These are phyloP conservation scores for Melitaea cinxia DNA, from an alignment of 1,140 invertebrate species.

Conservation along the genomic window DNA sequence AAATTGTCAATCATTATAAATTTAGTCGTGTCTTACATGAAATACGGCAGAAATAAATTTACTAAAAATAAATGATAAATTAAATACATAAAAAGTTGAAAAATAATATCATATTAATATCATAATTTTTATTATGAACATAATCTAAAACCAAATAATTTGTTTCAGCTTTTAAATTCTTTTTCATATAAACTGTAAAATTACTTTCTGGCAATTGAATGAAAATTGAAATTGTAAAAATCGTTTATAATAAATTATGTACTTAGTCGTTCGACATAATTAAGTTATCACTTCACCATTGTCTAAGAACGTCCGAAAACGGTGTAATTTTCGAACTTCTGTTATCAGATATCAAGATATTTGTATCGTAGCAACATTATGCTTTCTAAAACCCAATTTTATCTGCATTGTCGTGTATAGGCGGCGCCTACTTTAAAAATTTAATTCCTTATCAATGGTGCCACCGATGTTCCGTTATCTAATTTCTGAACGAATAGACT, in stretches of 20 bases:
- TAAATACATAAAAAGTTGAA: too few relatives aligned
- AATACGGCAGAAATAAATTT: too few relatives aligned
- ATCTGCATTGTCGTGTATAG: constrained; percentile 44
- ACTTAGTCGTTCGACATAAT: neutral
- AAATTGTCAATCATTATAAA: too few relatives aligned
- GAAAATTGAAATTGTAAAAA: too few relatives aligned
- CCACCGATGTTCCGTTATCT: constrained; percentile 61
- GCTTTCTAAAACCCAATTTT: constrained; percentile 64
- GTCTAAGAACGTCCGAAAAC: neutral
- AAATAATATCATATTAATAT: too few relatives aligned
- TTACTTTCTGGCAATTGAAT: too few relatives aligned
- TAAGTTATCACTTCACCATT: neutral
- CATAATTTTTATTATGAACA: too few relatives aligned
- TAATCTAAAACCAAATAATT: too few relatives aligned
- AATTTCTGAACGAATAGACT: constrained; percentile 60
- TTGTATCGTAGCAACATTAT: constrained; percentile 46
- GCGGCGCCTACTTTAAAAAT: constrained; percentile 44
- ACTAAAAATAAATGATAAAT: too few relatives aligned
- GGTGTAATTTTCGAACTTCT: constrained; percentile 14
- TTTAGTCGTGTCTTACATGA: too few relatives aligned
- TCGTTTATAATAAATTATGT: neutral
- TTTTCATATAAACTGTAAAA: too few relatives aligned
- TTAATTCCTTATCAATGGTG: constrained; percentile 67
- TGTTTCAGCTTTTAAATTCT: too few relatives aligned
- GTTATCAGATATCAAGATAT: constrained; percentile 24